These are phyloP conservation scores for Sarcophaga bullata DNA, from an alignment of 1,140 invertebrate species.

Conservation along the genomic window DNA sequence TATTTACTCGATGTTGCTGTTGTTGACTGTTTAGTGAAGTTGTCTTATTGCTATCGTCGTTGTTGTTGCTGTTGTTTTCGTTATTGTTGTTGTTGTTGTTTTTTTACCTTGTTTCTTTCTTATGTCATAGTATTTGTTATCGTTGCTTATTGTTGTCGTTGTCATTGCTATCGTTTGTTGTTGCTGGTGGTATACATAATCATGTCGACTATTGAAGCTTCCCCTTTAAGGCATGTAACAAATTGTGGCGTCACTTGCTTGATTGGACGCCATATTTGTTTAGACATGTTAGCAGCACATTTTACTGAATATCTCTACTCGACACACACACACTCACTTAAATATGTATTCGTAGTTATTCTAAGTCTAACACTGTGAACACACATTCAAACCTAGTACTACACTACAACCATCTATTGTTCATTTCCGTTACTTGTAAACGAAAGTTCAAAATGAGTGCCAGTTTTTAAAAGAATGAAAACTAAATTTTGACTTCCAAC, in stretches of 20 bases:
- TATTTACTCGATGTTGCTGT: background rate
- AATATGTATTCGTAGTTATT: background rate
- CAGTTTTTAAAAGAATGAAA: too few species aligned
- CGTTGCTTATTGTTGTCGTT: constrained; percentile 12
- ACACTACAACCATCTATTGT: background rate
- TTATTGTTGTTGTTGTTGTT: background rate
- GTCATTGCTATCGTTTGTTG: background rate
- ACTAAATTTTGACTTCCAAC: too few species aligned
- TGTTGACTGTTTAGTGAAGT: background rate
- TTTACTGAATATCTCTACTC: constrained; percentile 14
- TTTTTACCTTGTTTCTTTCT: constrained; percentile 14
- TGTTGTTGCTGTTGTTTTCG: constrained; percentile 12
- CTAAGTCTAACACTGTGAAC: background rate
- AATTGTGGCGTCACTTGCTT: constrained; percentile 40
- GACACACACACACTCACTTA: constrained; percentile 13
- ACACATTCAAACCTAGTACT: background rate
- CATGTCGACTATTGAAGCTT: constrained; percentile 38
- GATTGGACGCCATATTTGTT: constrained; percentile 41
- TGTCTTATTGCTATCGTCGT: constrained; percentile 5
- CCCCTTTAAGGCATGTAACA: constrained; percentile 40
- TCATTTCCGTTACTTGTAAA: constrained; percentile 1
- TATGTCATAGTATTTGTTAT: background rate
- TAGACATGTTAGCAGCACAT: constrained; percentile 39
- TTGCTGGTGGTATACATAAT: constrained; percentile 22
- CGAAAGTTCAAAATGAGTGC: too few species aligned